Conservation (phyloP, 1,140 invertebrate species). For the Psix sp. region DNA sequence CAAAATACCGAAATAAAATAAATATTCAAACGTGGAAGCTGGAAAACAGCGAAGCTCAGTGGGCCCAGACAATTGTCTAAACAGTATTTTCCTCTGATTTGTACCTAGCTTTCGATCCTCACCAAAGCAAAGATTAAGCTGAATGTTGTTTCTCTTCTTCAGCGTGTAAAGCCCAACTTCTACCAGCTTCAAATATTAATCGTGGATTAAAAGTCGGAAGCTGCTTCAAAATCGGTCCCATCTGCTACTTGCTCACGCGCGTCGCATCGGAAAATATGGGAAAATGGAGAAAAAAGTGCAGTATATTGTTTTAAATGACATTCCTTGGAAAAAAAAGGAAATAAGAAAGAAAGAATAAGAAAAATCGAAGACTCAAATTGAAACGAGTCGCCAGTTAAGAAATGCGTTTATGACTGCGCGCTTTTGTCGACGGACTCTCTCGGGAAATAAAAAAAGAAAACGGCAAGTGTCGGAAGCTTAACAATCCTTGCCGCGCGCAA, state of each 20-base stretch:
- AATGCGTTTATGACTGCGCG: constrained; percentile 35
- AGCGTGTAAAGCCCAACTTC: constrained; percentile 10
- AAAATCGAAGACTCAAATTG: constrained; percentile 32
- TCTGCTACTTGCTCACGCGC: constrained; percentile 25
- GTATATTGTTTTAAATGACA: constrained; percentile 60
- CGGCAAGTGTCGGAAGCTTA: constrained; percentile 33
- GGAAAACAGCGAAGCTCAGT: constrained; percentile 8
- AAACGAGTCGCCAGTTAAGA: constrained; percentile 23
- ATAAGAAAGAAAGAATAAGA: constrained; percentile 5
- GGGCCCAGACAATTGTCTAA: constrained; percentile 13
- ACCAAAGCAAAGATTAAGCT: constrained; percentile 15
- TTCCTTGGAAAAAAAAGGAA: constrained; percentile 4
- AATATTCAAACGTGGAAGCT: constrained; percentile 15
- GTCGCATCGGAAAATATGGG: constrained; percentile 8
- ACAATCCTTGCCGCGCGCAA: constrained; percentile 37
- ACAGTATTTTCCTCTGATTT: constrained; percentile 5
- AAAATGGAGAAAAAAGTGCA: constrained; percentile 45
- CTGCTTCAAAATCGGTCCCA: neutral
- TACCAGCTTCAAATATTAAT: constrained; percentile 32
- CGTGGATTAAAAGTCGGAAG: constrained; percentile 24
- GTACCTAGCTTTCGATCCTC: neutral
- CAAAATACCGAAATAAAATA: constrained; percentile 4
- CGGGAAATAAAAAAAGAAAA: constrained; percentile 16
- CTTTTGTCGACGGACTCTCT: constrained; percentile 11
- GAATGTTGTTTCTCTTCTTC: constrained; percentile 20